phyloP scores from a whole-genome alignment of 2,888 invertebrate genomes.

The Bibio marci region DNA sequence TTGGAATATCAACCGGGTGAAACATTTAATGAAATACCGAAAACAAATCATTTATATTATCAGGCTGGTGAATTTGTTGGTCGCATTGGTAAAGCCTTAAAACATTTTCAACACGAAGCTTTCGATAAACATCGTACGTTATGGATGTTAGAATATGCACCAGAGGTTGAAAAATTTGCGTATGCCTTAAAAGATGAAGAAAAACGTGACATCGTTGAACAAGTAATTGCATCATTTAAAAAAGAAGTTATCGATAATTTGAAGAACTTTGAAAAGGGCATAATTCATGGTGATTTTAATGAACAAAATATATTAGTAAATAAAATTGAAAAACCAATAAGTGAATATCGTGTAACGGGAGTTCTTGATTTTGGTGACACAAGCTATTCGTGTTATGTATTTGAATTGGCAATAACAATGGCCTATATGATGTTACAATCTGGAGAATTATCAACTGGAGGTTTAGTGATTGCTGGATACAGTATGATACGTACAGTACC shows the following conservation, averaged over 20 bases:
- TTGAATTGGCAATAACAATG: constrained; percentile 68
- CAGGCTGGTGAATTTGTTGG: constrained; percentile 59
- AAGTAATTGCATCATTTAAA: constrained; percentile 46
- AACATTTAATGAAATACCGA: constrained; percentile 42
- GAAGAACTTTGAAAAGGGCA: constrained; percentile 43
- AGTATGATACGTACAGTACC: constrained; percentile 39
- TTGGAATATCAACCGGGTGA: constrained; percentile 60
- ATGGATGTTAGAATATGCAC: constrained; percentile 60
- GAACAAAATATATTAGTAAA: constrained; percentile 69
- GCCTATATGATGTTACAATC: constrained; percentile 62
- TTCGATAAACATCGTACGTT: constrained; percentile 45
- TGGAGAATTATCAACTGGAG: constrained; percentile 41
- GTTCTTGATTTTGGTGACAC: constrained; percentile 81
- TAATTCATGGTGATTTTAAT: constrained; percentile 80
- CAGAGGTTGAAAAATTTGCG: constrained; percentile 50
- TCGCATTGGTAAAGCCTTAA: constrained; percentile 45
- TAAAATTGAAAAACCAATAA: constrained; percentile 19
- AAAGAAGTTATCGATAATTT: constrained; percentile 40
- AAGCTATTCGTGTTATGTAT: constrained; percentile 53
- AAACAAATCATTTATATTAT: constrained; percentile 42
- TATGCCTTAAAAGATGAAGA: constrained; percentile 46
- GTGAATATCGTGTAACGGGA: constrained; percentile 41
- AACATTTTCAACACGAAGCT: constrained; percentile 56
- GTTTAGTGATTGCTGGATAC: constrained; percentile 63
- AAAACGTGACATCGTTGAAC: constrained; percentile 39